phyloP scores from a whole-genome alignment of 2,797 vertebrate genomes.

The Morelia viridis region DNA sequence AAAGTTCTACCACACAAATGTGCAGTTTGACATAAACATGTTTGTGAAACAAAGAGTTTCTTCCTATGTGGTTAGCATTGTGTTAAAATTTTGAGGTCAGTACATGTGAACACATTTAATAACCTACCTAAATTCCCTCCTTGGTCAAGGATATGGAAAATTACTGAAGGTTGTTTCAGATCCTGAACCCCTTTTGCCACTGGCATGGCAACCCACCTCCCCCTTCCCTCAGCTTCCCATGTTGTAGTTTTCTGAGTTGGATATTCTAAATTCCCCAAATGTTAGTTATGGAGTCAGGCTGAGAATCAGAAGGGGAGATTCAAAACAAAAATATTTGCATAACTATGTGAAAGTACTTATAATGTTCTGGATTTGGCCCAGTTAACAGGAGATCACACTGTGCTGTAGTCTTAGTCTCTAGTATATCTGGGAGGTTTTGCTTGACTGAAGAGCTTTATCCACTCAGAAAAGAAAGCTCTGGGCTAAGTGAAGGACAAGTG shows the following conservation, averaged over 20 bases:
- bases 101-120: neutral
- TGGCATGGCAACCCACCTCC: neutral
- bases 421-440: neutral
- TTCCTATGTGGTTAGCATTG: neutral
- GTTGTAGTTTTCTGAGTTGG: neutral
- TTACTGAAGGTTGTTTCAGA: neutral
- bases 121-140: neutral
- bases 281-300: neutral
- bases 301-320: neutral
- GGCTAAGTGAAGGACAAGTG: neutral
- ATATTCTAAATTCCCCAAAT: neutral
- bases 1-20: neutral
- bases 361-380: neutral
- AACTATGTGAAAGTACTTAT: neutral
- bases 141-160: neutral
- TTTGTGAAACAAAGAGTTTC: slow-evolving; percentile 6
- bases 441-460: neutral
- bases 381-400: neutral
- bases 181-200: neutral
- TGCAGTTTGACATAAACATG: neutral
- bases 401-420: neutral
- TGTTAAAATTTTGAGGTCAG: neutral
- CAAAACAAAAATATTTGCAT: neutral
- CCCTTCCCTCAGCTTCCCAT: neutral
- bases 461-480: neutral